Evolutionary conservation across 2,797 vertebrate genomes (phyloP), one percentile per base, ranked within the genome.

Genomic region (Hippoglossus hippoglossus): DNA sequence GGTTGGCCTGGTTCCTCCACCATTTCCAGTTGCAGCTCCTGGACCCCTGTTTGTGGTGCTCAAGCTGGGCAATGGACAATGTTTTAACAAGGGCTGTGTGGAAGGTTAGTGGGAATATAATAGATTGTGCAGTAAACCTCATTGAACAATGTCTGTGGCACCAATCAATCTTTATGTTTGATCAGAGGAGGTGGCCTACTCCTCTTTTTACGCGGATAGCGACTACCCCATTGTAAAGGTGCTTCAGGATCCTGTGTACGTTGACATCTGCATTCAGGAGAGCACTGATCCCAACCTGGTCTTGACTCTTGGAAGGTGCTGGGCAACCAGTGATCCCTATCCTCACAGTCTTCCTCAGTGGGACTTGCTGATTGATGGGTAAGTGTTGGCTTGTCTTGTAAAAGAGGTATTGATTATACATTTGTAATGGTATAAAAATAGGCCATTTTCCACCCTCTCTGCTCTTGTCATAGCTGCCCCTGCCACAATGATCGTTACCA

Each of bases 241-340:
- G 21, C 89, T 94, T 72, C 79, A 80, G 62, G 89, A 93, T 6
- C 83, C 86, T 1, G 87, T 94, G 22, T 91, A 91, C 1, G 82
- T 86, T 66, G 91, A 93, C 8, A 64, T 94, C 28, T 53, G 26
- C 39, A 71, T 93, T 0, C 55, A 88, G 34, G 89, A 84, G 16
- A 92, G 87, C 62, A 91, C 85, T 7, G 88, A 94, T 67, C 87
- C 91, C 47, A 86, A 86, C 73, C 16, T 94, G 57, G 69, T 80
- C 25, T 72, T 94, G 78, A 90, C 79, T 66, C 83, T 94, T 49
- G 91, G 90, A 64, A 87, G 82, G 77, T 94, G 91, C 57, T 91
- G 92, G 91, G 83, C 87, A 28, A 94, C 92, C 52, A 16, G 67
- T 10, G 64, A 19, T 24, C 63, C 86, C 10, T 49, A 66, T 26